Evolutionary conservation across 2,797 vertebrate genomes (phyloP).

Genomic region (Catostomus latipinnis): DNA sequence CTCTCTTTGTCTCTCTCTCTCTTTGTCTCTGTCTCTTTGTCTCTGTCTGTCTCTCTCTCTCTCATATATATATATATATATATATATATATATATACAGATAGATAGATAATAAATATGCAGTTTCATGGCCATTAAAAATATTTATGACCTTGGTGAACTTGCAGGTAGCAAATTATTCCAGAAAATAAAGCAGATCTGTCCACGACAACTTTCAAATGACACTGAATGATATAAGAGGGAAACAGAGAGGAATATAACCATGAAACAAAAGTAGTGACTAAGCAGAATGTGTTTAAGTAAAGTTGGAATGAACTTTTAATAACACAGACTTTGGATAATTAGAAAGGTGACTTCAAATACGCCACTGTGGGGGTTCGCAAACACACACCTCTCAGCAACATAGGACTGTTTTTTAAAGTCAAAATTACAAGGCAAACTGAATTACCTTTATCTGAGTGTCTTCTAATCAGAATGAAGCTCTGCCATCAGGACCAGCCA

Average conservation of each 20-base stretch:
- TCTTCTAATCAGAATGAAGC: slow-evolving; percentile 87
- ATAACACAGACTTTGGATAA: slow-evolving; percentile 5
- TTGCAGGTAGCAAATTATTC: too few relatives aligned
- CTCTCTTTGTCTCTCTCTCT: too few relatives aligned
- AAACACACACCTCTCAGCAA: slow-evolving; percentile 9
- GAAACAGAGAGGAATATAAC: not conserved
- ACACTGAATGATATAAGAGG: not conserved
- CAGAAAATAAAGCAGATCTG: not conserved
- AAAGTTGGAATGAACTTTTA: not conserved
- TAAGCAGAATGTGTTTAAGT: not conserved
- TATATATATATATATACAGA: too few relatives aligned
- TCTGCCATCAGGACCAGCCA: slow-evolving; percentile 77
- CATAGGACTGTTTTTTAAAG: not conserved
- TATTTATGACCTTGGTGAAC: not conserved
- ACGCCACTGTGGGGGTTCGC: not conserved
- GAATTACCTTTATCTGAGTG: slow-evolving; percentile 82
- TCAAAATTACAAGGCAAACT: too few relatives aligned
- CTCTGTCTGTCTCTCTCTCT: too few relatives aligned
- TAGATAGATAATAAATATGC: too few relatives aligned
- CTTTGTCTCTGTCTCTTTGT: too few relatives aligned
- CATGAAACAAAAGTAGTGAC: not conserved
- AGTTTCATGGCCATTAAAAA: too few relatives aligned
- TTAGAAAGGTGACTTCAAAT: not conserved
- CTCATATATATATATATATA: too few relatives aligned
- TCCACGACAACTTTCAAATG: not conserved